These are phyloP conservation scores for Prosapia bicincta DNA, from an alignment of 2,888 invertebrate genomes.

Conservation along the genomic window DNA sequence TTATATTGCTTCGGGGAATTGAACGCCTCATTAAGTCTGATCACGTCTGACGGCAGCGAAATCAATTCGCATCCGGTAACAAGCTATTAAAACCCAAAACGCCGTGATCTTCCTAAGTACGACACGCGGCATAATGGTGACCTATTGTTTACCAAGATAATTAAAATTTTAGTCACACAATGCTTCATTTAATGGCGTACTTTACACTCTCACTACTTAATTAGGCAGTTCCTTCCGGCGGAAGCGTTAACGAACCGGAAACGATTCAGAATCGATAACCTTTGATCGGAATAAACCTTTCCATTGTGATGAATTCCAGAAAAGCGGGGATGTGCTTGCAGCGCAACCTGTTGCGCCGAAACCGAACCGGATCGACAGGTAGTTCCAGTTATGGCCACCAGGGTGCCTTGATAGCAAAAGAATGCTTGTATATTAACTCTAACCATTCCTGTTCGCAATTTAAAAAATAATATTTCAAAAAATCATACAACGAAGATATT, in stretches of 20 bases:
- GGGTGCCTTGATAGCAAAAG: background rate
- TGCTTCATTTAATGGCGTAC: background rate
- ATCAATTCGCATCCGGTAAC: no score
- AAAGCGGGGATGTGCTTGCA: background rate
- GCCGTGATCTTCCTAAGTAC: no score
- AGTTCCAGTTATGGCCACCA: background rate
- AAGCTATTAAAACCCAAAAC: no score
- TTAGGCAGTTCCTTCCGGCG: background rate
- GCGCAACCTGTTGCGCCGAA: background rate
- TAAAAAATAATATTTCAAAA: no score
- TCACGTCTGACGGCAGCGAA: no score
- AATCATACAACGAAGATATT: no score
- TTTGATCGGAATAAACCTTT: background rate
- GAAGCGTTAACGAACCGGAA: background rate
- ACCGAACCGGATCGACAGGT: background rate
- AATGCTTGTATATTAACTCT: no score
- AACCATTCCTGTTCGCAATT: no score
- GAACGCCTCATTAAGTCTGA: no score
- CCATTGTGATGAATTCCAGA: no score
- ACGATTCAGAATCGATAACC: background rate
- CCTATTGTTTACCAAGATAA: background rate
- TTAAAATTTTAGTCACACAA: background rate
- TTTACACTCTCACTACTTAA: background rate
- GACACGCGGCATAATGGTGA: no score
- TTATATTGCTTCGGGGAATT: no score